Conservation (phyloP, 2,797 vertebrate genomes). For the Hydrophis major region DNA sequence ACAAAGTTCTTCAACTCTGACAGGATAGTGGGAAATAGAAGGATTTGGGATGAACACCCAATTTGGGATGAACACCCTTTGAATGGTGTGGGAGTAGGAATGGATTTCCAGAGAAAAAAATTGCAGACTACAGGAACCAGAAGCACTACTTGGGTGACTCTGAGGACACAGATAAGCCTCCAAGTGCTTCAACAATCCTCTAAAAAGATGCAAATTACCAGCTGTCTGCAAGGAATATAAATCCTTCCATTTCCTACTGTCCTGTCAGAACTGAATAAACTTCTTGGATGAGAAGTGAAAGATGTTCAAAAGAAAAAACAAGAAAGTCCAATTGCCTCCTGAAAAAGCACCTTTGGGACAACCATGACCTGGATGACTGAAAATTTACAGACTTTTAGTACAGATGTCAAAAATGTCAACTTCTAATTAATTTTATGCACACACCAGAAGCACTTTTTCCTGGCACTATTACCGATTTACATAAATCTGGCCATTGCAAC, state of each 20-base stretch:
- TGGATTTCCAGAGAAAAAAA: background rate
- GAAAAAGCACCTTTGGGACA: background rate
- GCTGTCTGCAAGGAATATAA: too few species aligned
- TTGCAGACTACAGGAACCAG: too few species aligned
- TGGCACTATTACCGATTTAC: background rate
- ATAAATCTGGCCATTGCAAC: background rate
- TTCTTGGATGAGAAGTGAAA: too few species aligned
- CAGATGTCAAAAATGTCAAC: background rate
- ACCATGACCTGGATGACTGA: background rate
- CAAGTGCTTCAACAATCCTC: too few species aligned
- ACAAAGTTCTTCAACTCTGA: background rate
- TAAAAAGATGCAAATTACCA: too few species aligned
- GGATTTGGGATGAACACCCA: too few species aligned
- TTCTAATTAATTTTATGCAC: background rate
- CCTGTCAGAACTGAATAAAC: too few species aligned
- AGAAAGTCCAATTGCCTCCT: background rate
- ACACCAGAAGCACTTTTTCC: background rate
- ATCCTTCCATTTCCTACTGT: too few species aligned
- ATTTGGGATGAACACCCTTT: background rate
- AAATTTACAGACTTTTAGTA: background rate
- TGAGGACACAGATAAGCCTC: too few species aligned
- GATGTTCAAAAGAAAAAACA: background rate
- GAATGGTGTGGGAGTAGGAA: background rate
- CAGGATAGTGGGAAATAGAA: background rate
- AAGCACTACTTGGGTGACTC: too few species aligned